These are phyloP conservation scores for Plectus sambesii DNA, from an alignment of 1,140 invertebrate species.

Conservation along the genomic window DNA sequence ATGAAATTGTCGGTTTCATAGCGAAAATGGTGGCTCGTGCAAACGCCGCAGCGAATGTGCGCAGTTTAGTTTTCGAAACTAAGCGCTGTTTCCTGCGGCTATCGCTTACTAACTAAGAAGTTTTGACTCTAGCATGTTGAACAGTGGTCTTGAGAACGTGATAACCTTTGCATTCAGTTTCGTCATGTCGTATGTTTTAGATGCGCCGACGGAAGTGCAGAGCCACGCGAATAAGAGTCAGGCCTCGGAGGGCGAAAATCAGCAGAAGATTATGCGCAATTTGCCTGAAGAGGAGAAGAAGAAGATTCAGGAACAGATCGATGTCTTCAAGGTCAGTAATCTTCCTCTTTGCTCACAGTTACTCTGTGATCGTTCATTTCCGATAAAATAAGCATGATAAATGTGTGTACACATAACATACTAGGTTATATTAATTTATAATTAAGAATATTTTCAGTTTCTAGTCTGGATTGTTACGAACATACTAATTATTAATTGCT, in stretches of 20 bases:
- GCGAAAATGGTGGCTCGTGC: too few relatives aligned
- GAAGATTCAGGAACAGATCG: conserved; percentile 83
- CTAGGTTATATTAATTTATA: too few relatives aligned
- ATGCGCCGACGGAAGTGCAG: conserved; percentile 18
- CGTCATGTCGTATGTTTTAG: too few relatives aligned
- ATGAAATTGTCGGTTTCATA: background rate
- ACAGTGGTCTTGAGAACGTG: too few relatives aligned
- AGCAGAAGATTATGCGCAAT: conserved; percentile 64
- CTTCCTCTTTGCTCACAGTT: background rate
- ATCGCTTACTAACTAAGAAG: too few relatives aligned
- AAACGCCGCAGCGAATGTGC: background rate
- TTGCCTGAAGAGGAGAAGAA: conserved; percentile 96
- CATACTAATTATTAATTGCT: background rate
- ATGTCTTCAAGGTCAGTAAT: conserved; percentile 45
- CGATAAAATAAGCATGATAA: too few relatives aligned
- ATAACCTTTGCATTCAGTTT: too few relatives aligned
- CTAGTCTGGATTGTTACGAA: conserved; percentile 1
- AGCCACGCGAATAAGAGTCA: conserved; percentile 56
- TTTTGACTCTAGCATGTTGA: too few relatives aligned
- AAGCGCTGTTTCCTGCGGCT: background rate
- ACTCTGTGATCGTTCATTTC: conserved; percentile 7
- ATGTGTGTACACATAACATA: background rate
- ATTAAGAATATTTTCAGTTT: too few relatives aligned
- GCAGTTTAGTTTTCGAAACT: too few relatives aligned
- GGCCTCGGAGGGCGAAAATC: conserved; percentile 48